Evolutionary conservation across 2,113 vertebrate genomes (phyloP), one percentile per base, ranked within the genome.

Genomic region (Alectura lathami): DNA sequence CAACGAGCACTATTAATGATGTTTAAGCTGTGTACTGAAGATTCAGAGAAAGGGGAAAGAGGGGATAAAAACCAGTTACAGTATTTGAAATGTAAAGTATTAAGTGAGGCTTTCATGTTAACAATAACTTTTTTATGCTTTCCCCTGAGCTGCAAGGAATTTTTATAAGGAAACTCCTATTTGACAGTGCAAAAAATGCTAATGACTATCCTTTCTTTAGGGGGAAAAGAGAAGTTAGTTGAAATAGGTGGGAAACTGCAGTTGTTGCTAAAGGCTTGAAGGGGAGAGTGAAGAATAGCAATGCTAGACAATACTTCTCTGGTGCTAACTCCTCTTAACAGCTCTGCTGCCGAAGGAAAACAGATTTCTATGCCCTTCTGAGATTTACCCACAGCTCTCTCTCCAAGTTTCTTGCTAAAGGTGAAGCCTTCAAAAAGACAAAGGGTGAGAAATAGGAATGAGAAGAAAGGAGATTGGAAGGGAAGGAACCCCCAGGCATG

Each of bases 221-320:
- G 83, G 81, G 89, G 53, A 93, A 89, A 95, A 92, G 81, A 94
- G 81, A 68, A 96, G 74, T 97, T 95, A 96, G 74, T 72, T 89
- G 84, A 95, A 97, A 92, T 95, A 91, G 94, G 96, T 95, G 94
- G 95, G 88, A 96, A 96, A 95, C 74, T 93, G 91, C 66, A 83
- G 86, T 94, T 82, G 70, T 82, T 94, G 69, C 91, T 92, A 79
- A 91, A 92, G 86, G 64, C 86, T 94, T 92, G 78, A 82, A 89
- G 84, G 60, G 48, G 56, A 84, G 53, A 57, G 91, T 76, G 77
- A 91, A 94, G 91, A 96, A 95, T 76, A 97, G 74, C 45, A 94
- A 45, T 0, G 4, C 48, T 64, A 93, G 86, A 86, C 77, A 94
- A 73, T 93, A 84, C 78, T 94, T 76, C 77, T 43, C 93, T 85